Evolutionary conservation across 2,797 vertebrate genomes (phyloP).

Genomic region (Lepus townsendii): DNA sequence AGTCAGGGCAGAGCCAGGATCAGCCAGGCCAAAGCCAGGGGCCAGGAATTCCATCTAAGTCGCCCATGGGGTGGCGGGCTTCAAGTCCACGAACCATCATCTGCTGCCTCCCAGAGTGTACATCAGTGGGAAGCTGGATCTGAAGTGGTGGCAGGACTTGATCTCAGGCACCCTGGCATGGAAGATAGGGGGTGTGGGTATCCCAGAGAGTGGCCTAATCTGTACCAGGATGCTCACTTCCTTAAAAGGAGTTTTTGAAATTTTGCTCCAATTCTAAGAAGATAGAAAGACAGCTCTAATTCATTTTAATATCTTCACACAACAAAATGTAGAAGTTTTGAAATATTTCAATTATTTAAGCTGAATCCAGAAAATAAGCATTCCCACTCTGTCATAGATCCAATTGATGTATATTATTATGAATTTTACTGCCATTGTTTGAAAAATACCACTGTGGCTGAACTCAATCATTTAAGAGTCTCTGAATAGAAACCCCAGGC

Average conservation of each 20-base stretch:
- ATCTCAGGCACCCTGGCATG: too few relatives aligned
- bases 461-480: background rate
- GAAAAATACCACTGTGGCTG: slow-evolving; percentile 2
- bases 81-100: too few relatives aligned
- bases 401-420: background rate
- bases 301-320: background rate
- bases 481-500: background rate
- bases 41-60: too few relatives aligned
- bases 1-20: too few relatives aligned
- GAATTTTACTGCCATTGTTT: background rate
- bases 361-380: slow-evolving; percentile 6
- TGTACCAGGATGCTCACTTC: too few relatives aligned
- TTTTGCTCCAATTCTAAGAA: slow-evolving; percentile 51
- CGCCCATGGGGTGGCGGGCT: too few relatives aligned
- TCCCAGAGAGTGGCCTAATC: too few relatives aligned
- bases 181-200: too few relatives aligned
- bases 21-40: too few relatives aligned
- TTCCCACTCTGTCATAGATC: background rate
- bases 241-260: background rate
- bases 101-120: too few relatives aligned
- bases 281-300: background rate
- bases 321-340: background rate
- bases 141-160: too few relatives aligned
- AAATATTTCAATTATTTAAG: slow-evolving; percentile 54
- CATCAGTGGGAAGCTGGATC: too few relatives aligned